These are phyloP conservation scores for Linyphia triangularis DNA, from an alignment of 2,888 invertebrate species.

Conservation along the genomic window DNA sequence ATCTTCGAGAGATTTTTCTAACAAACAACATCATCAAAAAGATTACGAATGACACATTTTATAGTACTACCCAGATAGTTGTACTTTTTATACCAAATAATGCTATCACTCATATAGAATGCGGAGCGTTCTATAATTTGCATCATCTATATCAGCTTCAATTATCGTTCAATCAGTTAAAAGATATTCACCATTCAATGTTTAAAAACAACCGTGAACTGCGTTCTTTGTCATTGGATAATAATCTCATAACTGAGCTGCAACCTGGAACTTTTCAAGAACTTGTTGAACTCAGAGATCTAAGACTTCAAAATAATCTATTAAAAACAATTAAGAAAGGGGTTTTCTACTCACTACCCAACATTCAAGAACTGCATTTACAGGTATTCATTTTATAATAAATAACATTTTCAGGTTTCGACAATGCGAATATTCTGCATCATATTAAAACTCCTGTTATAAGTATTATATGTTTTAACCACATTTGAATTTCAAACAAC, in stretches of 20 bases:
- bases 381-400: too few species aligned
- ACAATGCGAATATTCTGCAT: too few species aligned
- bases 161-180: conserved; percentile 91
- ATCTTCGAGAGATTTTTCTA: conserved; percentile 89
- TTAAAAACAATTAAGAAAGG: conserved; percentile 87
- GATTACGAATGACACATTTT: conserved; percentile 89
- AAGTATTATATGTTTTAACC: too few species aligned
- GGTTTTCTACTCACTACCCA: conserved; percentile 89
- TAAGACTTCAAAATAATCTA: conserved; percentile 91
- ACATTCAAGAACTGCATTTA: conserved; percentile 89
- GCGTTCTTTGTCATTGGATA: conserved; percentile 90
- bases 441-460: too few species aligned
- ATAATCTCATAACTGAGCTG: conserved; percentile 88
- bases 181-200: conserved; percentile 87
- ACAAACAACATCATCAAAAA: conserved; percentile 93
- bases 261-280: conserved; percentile 90
- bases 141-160: conserved; percentile 89
- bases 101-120: conserved; percentile 88
- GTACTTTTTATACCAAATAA: conserved; percentile 93
- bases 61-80: conserved; percentile 87
- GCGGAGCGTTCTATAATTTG: conserved; percentile 87
- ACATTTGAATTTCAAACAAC: background rate
- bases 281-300: conserved; percentile 87
- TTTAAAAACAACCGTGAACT: conserved; percentile 88
- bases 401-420: too few species aligned